Evolutionary conservation across 2,888 invertebrate species (phyloP).

Genomic region (Chironomus riparius): DNA sequence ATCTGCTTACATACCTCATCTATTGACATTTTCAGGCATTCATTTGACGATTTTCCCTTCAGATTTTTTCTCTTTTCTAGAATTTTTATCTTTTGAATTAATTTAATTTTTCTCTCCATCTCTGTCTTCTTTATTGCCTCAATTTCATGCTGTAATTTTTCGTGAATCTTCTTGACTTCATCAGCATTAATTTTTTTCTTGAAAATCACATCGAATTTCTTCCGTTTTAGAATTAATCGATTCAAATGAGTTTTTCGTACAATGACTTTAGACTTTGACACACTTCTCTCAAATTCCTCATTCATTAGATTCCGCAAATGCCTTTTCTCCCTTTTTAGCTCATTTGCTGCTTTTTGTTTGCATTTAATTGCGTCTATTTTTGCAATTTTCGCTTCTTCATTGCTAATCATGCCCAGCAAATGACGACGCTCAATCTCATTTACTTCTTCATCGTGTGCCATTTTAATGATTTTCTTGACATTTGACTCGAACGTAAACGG

Average conservation of each 20-base stretch:
- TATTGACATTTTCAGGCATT: background rate
- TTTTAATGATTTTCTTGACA: background rate
- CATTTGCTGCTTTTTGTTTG: background rate
- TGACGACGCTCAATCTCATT: background rate
- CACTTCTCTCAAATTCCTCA: background rate
- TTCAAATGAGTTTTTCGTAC: background rate
- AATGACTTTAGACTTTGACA: conserved; percentile 1
- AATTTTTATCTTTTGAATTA: background rate
- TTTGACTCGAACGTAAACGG: background rate
- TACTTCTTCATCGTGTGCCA: background rate
- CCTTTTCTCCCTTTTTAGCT: background rate
- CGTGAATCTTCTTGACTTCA: background rate
- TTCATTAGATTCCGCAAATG: background rate
- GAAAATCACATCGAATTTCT: background rate
- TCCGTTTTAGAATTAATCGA: background rate
- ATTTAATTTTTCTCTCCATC: background rate
- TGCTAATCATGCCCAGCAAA: background rate
- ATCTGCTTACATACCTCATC: background rate
- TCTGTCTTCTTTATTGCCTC: background rate
- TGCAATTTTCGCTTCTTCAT: background rate
- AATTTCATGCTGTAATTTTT: background rate
- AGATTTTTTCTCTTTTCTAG: too few relatives aligned
- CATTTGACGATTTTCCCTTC: background rate
- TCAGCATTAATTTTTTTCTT: background rate
- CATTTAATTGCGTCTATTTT: background rate